A percentile compares a stretch with the other conserved stretches of the same genome.
These are phyloP conservation scores for Pterocles burchelli DNA, from an alignment of 2,113 vertebrate species.

Conservation along the genomic window DNA sequence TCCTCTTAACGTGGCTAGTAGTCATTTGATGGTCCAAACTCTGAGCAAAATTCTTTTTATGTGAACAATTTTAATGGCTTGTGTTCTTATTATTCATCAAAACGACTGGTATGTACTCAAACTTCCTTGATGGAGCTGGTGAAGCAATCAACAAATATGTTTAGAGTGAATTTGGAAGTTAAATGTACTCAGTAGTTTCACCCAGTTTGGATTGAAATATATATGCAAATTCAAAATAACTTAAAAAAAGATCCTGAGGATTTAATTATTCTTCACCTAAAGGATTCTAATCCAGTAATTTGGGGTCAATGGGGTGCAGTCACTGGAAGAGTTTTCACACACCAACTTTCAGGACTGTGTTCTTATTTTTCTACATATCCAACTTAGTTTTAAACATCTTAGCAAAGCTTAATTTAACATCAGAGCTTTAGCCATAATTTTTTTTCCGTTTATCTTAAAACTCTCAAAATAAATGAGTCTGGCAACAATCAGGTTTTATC, in stretches of 20 bases:
- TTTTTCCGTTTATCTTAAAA: background rate
- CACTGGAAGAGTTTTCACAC: background rate
- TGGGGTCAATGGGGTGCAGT: background rate
- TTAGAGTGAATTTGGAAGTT: background rate
- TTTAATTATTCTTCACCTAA: background rate
- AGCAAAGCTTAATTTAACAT: background rate
- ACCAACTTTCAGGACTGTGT: accelerated
- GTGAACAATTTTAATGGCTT: background rate
- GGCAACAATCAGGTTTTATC: background rate
- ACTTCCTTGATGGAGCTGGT: background rate
- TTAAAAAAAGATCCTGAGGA: background rate
- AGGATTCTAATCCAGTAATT: background rate
- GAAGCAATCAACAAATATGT: background rate
- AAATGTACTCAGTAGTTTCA: background rate
- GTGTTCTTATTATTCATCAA: background rate
- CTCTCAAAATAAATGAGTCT: background rate
- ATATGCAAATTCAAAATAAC: background rate
- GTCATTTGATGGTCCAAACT: background rate
- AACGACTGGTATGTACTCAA: background rate
- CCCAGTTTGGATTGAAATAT: background rate
- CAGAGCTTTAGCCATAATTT: background rate
- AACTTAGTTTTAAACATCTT: background rate
- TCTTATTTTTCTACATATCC: background rate
- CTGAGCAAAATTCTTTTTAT: background rate
- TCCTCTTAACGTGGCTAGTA: background rate